Base-by-base conservation (phyloP, 1,140 invertebrate species). In the Brevipalpus yothersi region DNA sequence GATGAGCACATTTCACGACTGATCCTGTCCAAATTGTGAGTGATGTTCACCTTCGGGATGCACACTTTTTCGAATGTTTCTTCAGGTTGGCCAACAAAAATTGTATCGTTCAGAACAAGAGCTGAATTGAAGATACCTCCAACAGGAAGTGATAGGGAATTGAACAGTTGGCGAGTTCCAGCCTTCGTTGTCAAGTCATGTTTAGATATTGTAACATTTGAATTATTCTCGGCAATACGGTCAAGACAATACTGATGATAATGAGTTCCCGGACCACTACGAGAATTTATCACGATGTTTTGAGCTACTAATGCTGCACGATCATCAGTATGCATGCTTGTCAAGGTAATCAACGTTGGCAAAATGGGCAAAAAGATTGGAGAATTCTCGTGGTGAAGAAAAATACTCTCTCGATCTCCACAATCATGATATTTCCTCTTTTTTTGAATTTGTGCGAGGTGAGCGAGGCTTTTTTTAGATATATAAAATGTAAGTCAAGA, bases 111-210 rank as follows among this genome's bases (percentile, higher is more conserved):
- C 47, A 61, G 58, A 57, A 61, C 60, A 4, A 59, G 5, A 41
- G 92, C 91, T 60, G 96, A 73, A 71, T 97, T 89, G 72, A 96
- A 95, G 51, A 96, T 82, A 59, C 87, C 91, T 56, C 87, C 92
- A 60, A 95, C 78, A 11, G 86, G 80, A 45, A 17, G 2, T 8
- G 8, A 2, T 3, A 45, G 8, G 43, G 43, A 45, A 3, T 45
- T 17, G 43, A 45, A 45, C 3, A 45, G 8, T 3, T 12, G 1
- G 8, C 43, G n/a, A 45, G 2, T 15, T 3, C n/a, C 43, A 3
- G 1, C 3, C 1, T 45, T 8, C 8, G 12, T 45, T 1, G 43
- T 45, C n/a, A 45, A 8, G 8, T 45, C 8, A 8, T 45, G 43
- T 1, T 12, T 45, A 15, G 43, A 45, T 45, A 45, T 45, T 3